Conservation (phyloP, 1,140 invertebrate species). For the Temnothorax nylanderi region DNA sequence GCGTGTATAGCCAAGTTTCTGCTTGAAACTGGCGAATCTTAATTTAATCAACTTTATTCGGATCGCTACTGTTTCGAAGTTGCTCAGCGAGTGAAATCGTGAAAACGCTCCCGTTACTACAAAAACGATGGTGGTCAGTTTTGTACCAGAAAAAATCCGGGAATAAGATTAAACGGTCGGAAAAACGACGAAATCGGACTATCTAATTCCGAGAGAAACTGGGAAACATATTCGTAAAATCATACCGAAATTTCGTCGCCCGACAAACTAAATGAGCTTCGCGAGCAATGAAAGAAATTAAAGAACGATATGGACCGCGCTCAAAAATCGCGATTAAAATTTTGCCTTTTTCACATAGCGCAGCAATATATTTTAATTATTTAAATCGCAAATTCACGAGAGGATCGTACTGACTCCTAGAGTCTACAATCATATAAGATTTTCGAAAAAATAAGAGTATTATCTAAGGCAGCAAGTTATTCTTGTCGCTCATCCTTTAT, state of each 20-base stretch:
- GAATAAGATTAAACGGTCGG: constrained; percentile 40
- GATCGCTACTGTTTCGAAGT: constrained; percentile 57
- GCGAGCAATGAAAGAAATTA: constrained; percentile 30
- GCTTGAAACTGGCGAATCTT: constrained; percentile 32
- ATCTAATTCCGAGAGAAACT: constrained; percentile 47
- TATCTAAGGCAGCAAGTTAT: not conserved
- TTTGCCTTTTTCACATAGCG: constrained; percentile 33
- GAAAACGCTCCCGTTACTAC: constrained; percentile 62
- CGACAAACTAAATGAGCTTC: constrained; percentile 30
- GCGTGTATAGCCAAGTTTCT: constrained; percentile 57
- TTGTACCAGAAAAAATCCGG: constrained; percentile 36
- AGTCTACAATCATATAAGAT: not conserved
- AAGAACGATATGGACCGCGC: not conserved
- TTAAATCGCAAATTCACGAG: constrained; percentile 65
- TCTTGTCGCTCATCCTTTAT: not conserved
- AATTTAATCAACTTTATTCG: constrained; percentile 72
- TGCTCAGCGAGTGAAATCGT: constrained; percentile 60
- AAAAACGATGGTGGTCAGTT: constrained; percentile 20
- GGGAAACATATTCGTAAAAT: not conserved
- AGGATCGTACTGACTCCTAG: not conserved
- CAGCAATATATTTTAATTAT: constrained; percentile 76
- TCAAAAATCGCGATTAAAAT: constrained; percentile 64
- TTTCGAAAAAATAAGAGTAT: not conserved
- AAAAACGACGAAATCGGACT: constrained; percentile 31
- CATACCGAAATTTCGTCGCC: constrained; percentile 18